Percentiles rank a stretch among this genome's conserved stretches.
Evolutionary conservation across 64 coral and sea anemone species (phyloP).

Genomic region (Porites australiensis): DNA sequence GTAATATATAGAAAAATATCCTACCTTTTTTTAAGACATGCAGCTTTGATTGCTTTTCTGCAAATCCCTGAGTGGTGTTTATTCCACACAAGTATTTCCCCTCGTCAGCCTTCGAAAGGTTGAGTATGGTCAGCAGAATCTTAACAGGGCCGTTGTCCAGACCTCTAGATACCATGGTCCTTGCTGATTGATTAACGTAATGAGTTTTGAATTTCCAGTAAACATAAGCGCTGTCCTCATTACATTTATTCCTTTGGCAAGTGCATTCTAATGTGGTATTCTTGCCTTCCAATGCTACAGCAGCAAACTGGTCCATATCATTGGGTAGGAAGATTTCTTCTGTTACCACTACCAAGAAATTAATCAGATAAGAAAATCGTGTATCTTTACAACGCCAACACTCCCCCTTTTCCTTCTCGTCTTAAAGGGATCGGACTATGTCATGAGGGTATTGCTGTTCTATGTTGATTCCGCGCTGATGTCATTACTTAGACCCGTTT

Average conservation of each 20-base stretch:
- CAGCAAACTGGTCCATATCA: background rate
- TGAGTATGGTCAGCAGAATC: background rate
- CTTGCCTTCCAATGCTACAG: background rate
- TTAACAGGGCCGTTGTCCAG: background rate
- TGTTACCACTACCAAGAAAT: background rate
- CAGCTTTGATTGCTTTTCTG: background rate
- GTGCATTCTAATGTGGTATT: background rate
- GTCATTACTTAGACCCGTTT: no score
- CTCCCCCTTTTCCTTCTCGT: no score
- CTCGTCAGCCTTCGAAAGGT: background rate
- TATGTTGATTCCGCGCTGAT: no score
- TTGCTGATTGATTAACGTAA: background rate
- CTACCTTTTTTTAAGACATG: background rate
- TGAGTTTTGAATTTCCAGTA: conserved; percentile 8
- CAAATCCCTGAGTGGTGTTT: conserved; percentile 9
- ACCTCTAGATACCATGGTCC: background rate
- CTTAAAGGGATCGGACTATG: no score
- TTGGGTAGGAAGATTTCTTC: background rate
- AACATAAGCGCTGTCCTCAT: background rate
- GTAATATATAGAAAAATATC: background rate
- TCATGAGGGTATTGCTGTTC: no score
- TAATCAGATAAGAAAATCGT: no score
- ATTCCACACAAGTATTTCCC: background rate
- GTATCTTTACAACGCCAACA: no score
- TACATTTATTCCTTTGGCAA: background rate